Evolutionary conservation across 2,797 vertebrate species (phyloP), one percentile per base, ranked within the genome.

Genomic region (Enteromius argenteus): DNA sequence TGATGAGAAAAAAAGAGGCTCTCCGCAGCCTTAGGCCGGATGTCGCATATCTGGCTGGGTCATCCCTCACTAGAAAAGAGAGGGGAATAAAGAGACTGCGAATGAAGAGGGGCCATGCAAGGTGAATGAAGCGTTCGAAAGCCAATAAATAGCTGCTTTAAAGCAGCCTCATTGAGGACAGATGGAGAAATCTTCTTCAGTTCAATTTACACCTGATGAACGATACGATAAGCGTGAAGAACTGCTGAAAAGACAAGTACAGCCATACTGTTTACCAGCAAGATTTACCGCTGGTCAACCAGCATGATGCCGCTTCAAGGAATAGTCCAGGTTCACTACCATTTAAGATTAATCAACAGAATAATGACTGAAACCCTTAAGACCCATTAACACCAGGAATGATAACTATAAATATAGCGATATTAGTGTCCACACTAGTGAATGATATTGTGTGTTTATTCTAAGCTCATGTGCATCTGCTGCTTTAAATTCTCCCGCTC

Each of bases 141-240:
- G 58, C 13, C 46, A 67, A 53, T 51, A 83, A 80, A 79, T 15
- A 79, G 75, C 9, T 46, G 35, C 10, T 39, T 60, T 42, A 39
- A 46, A 75, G 14, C 32, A 37, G 46, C 42, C 19, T 14, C 32
- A 39, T 73, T 35, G 17, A 58, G 19, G 23, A 79, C 35, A 67
- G 14, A 8, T 14, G 11, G 60, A 68, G 27, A 83, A 67, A 64
- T 73, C 46, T n/a, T 84, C 13, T 53, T n/a, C 56, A 37, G 86
- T 86, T 81, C 83, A 88, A 80, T 60, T 84, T 39, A 79, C 58
- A 64, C 0, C 80, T 84, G 89, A 91, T 90, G 84, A 91, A 86
- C 90, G 85, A 85, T 84, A 86, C 23, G 83, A 91, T 90, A 91
- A 89, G 83, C 84, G 68, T 85, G 87, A 14, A 56, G 56, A 78